Conservation (phyloP, 2,797 vertebrate genomes). For the Lemur catta region DNA sequence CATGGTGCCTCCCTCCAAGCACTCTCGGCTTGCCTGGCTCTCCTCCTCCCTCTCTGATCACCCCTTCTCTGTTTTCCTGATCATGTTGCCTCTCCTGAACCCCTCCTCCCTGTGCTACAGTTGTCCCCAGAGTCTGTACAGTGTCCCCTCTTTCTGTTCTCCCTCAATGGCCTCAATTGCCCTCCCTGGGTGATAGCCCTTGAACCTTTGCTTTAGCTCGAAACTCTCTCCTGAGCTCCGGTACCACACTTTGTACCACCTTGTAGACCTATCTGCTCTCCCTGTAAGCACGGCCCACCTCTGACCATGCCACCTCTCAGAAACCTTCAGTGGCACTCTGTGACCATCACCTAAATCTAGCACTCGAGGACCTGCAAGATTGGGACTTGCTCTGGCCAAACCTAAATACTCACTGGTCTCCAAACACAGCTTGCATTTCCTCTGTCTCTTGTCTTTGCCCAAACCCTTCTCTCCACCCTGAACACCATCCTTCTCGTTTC, state of each 20-base stretch:
- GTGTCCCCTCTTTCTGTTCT: neutral
- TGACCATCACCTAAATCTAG: too few relatives aligned
- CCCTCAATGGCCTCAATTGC: neutral
- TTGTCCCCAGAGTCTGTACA: neutral
- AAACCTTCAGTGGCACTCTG: too few relatives aligned
- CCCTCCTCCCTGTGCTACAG: neutral
- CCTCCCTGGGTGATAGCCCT: neutral
- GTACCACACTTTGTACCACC: neutral
- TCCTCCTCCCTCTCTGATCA: neutral
- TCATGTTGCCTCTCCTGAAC: neutral
- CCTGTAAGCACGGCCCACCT: neutral
- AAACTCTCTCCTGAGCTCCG: neutral
- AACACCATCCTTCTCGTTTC: neutral
- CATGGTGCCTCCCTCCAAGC: rapidly evolving
- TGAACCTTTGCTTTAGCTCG: neutral
- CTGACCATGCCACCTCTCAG: neutral
- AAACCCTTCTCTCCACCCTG: rapidly evolving
- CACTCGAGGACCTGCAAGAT: neutral
- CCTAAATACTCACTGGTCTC: neutral
- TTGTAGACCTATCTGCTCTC: neutral
- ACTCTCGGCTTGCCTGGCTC: neutral
- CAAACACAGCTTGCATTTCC: neutral
- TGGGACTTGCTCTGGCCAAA: neutral
- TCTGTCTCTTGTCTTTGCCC: neutral
- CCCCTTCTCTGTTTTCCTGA: neutral